These are phyloP conservation scores for Telmatochromis brichardi DNA, from an alignment of 2,113 vertebrate genomes.

Conservation along the genomic window DNA sequence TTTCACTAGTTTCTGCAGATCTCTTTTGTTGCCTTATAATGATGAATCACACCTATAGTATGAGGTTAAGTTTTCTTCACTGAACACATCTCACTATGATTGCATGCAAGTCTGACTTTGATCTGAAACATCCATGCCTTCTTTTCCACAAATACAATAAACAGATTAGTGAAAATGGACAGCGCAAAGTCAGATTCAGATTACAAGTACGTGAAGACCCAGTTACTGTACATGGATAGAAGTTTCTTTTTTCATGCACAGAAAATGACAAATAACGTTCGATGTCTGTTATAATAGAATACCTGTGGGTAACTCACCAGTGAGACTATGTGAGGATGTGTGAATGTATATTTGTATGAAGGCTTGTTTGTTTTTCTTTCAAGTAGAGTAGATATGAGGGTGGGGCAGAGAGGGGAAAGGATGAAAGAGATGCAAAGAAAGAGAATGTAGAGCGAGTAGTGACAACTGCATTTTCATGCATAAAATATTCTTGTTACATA, in stretches of 20 bases:
- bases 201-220: not conserved
- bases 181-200: not conserved
- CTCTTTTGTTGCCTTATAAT: not conserved
- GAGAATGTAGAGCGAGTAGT: not conserved
- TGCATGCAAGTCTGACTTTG: not conserved
- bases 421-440: not conserved
- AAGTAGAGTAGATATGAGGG: not conserved
- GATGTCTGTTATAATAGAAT: constrained; percentile 23
- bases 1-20: not conserved
- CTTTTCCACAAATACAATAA: not conserved
- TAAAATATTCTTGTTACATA: not conserved
- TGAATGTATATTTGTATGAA: not conserved
- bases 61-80: not conserved
- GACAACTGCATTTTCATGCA: not conserved
- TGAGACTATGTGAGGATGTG: not conserved
- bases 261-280: constrained; percentile 1
- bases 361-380: not conserved
- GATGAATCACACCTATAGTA: not conserved
- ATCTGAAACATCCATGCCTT: not conserved
- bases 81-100: not conserved
- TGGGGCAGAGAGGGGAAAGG: not conserved
- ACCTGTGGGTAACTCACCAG: not conserved
- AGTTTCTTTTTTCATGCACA: not conserved
- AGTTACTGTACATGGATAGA: not conserved
- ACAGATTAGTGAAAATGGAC: not conserved